These are phyloP conservation scores for Acleris holmiana DNA, from an alignment of 2,888 invertebrate species.

Conservation along the genomic window DNA sequence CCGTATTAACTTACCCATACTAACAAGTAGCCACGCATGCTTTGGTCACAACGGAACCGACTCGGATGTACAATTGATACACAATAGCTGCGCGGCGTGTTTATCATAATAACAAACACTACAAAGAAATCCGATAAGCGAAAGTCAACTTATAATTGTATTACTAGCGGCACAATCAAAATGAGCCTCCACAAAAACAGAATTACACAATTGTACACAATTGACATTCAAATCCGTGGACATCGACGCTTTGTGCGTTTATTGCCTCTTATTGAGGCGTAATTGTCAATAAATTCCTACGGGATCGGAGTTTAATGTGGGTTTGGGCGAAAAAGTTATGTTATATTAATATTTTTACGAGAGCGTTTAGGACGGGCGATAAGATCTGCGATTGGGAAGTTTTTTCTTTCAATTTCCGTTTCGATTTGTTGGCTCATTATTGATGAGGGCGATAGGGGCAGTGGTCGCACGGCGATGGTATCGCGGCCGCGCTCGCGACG, in stretches of 20 bases:
- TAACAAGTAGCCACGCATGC: conserved; percentile 4
- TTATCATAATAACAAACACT: conserved; percentile 74
- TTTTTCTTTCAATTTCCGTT: conserved; percentile 84
- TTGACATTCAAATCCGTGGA: conserved; percentile 84
- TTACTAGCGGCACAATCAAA: conserved; percentile 77
- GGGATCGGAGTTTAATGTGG: conserved; percentile 83
- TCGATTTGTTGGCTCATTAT: conserved; percentile 84
- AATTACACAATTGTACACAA: conserved; percentile 83
- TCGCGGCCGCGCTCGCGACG: conserved; percentile 72
- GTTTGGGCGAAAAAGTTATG: conserved; percentile 84
- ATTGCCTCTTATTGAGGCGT: conserved; percentile 83
- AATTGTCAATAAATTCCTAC: conserved; percentile 84
- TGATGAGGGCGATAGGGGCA: conserved; percentile 84
- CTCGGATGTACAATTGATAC: conserved; percentile 63
- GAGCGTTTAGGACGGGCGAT: conserved; percentile 80
- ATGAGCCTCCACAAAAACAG: conserved; percentile 80
- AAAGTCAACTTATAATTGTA: conserved; percentile 79
- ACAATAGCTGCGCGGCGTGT: conserved; percentile 72
- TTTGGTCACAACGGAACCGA: conserved; percentile 54
- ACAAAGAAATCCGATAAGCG: conserved; percentile 72
- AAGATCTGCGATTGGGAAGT: conserved; percentile 82
- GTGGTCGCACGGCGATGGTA: conserved; percentile 76
- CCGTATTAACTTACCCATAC: conserved; percentile 16
- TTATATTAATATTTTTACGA: conserved; percentile 85
- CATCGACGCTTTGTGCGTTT: conserved; percentile 82